phyloP scores from a whole-genome alignment of 2,113 vertebrate species.

The Sinocyclocheilus anshuiensis region DNA sequence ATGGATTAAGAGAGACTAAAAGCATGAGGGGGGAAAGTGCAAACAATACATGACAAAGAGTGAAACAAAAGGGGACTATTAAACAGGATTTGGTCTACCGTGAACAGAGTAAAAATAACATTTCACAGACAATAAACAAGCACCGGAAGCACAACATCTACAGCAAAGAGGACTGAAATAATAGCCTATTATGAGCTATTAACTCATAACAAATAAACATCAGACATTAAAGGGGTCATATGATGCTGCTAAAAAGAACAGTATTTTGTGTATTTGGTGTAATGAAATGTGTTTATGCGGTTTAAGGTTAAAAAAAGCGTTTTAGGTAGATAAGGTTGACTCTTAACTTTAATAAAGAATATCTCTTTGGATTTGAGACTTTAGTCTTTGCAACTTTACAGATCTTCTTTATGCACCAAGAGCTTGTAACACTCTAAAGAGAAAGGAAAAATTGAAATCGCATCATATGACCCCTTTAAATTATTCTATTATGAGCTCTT shows the following conservation, averaged over 20 bases:
- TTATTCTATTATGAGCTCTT: neutral
- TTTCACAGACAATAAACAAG: neutral
- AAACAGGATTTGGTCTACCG: constrained; percentile 6
- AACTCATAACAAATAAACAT: constrained; percentile 23
- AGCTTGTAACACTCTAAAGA: too few relatives aligned
- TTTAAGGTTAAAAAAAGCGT: too few relatives aligned
- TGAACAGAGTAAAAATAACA: constrained; percentile 12
- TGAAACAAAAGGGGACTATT: neutral
- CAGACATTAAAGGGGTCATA: neutral
- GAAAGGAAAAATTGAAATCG: too few relatives aligned
- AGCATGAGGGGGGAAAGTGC: neutral
- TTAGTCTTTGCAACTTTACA: too few relatives aligned
- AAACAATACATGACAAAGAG: neutral
- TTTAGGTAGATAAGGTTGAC: too few relatives aligned
- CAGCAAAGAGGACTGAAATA: neutral
- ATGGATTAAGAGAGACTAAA: neutral
- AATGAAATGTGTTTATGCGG: too few relatives aligned
- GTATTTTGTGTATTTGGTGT: too few relatives aligned
- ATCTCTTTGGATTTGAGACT: too few relatives aligned
- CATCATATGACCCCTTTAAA: too few relatives aligned
- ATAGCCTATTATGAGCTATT: neutral
- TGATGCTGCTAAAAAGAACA: too few relatives aligned
- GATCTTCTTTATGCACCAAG: too few relatives aligned
- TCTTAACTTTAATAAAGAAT: too few relatives aligned
- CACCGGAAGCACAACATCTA: neutral